Conservation (phyloP, 1,140 invertebrate genomes). For the Cardiocondyla obscurior region DNA sequence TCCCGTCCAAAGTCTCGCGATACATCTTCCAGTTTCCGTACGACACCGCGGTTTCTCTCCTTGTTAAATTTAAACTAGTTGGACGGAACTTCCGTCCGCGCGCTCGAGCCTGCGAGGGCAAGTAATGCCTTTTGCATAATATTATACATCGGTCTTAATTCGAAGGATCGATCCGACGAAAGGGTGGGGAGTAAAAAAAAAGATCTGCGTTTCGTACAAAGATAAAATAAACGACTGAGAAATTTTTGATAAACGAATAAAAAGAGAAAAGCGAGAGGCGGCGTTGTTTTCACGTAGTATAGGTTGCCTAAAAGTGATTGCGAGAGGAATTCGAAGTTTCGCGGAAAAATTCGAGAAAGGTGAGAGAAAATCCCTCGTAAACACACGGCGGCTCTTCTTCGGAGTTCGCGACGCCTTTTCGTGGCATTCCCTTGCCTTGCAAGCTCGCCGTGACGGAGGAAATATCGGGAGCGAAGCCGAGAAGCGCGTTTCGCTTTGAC, state of each 20-base stretch:
- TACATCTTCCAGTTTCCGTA: conserved; percentile 37
- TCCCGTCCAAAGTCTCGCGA: conserved; percentile 23
- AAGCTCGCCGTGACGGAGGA: neutral
- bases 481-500: conserved; percentile 28
- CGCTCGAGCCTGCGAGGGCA: conserved; percentile 62
- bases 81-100: conserved; percentile 61
- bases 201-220: neutral
- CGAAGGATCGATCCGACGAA: conserved; percentile 54
- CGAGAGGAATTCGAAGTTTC: neutral
- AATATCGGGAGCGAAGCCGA: conserved; percentile 26
- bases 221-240: too few species aligned
- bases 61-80: conserved; percentile 71
- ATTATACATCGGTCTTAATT: conserved; percentile 65
- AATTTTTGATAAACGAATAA: neutral
- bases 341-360: neutral
- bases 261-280: neutral
- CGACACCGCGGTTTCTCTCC: conserved; percentile 61
- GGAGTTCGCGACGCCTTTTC: neutral
- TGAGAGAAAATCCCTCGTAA: conserved; percentile 26
- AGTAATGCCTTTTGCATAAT: too few species aligned
- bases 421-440: neutral
- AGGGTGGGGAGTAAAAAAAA: neutral
- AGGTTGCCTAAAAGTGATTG: conserved; percentile 23
- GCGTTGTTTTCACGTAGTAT: neutral
- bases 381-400: conserved; percentile 30